A percentile compares a stretch with the other conserved stretches of the same genome.
phyloP scores from a whole-genome alignment of 2,113 vertebrate species.

The Ochotona princeps region DNA sequence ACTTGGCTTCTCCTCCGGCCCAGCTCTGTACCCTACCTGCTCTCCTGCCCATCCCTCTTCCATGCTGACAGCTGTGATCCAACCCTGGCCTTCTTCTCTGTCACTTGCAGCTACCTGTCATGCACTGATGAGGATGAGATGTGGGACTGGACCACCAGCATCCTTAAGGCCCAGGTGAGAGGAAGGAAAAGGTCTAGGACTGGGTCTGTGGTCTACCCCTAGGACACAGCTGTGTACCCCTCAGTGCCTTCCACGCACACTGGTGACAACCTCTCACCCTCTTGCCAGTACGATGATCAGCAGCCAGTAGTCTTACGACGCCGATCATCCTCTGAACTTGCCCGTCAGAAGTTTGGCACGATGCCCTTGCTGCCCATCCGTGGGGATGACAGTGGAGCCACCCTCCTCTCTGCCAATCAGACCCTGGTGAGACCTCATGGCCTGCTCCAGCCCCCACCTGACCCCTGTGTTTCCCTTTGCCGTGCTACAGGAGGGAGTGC shows the following conservation, averaged over 20 bases:
- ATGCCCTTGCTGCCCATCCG: slow-evolving; percentile 96
- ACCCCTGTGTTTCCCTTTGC: not conserved
- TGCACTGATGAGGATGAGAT: slow-evolving; percentile 92
- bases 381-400: slow-evolving; percentile 93
- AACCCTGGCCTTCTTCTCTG: not conserved
- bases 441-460: fast-evolving
- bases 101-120: slow-evolving; percentile 89
- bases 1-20: slow-evolving; percentile 14
- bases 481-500: not conserved
- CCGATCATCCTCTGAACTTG: slow-evolving; percentile 93
- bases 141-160: slow-evolving; percentile 97
- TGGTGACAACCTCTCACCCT: not conserved
- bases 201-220: not conserved
- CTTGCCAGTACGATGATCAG: slow-evolving; percentile 90
- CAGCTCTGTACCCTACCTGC: not conserved
- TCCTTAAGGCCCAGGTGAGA: slow-evolving; percentile 95
- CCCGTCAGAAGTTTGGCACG: slow-evolving; percentile 97
- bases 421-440: slow-evolving; percentile 89
- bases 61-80: not conserved
- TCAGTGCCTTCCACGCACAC: not conserved
- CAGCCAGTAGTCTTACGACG: slow-evolving; percentile 91
- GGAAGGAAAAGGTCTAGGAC: not conserved
- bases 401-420: slow-evolving; percentile 96
- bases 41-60: not conserved
- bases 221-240: not conserved